Conservation (phyloP, 2,797 vertebrate genomes). For the Buceros bicornis region DNA sequence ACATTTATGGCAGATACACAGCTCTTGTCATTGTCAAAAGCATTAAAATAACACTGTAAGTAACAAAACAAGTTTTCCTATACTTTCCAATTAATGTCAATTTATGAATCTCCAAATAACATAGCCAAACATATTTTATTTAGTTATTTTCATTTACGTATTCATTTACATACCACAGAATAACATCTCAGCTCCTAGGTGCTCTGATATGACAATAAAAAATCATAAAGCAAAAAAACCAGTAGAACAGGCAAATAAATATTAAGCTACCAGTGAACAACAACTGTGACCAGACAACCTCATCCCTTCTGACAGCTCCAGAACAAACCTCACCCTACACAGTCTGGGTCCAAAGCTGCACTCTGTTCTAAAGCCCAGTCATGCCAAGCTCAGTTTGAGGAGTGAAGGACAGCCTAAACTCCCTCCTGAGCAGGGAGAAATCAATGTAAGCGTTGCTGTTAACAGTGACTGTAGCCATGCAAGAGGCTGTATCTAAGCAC, state of each 20-base stretch:
- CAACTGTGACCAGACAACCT: background rate
- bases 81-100: conserved; percentile 15
- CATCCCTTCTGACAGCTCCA: background rate
- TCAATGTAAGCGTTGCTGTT: background rate
- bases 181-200: background rate
- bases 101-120: conserved; percentile 36
- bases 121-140: background rate
- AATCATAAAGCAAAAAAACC: background rate
- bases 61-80: background rate
- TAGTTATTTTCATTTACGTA: background rate
- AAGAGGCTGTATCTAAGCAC: background rate
- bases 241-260: background rate
- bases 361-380: background rate
- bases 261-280: background rate
- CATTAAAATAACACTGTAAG: background rate
- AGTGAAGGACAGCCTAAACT: background rate
- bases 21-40: background rate
- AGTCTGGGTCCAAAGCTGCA: background rate
- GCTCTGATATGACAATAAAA: background rate
- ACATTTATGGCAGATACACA: background rate
- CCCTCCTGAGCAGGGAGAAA: background rate
- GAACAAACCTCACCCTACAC: background rate
- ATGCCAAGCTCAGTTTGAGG: background rate
- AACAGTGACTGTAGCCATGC: background rate
- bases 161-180: background rate